Evolutionary conservation across 2,113 vertebrate species (phyloP).

Genomic region (Beaufortia kweichowensis): DNA sequence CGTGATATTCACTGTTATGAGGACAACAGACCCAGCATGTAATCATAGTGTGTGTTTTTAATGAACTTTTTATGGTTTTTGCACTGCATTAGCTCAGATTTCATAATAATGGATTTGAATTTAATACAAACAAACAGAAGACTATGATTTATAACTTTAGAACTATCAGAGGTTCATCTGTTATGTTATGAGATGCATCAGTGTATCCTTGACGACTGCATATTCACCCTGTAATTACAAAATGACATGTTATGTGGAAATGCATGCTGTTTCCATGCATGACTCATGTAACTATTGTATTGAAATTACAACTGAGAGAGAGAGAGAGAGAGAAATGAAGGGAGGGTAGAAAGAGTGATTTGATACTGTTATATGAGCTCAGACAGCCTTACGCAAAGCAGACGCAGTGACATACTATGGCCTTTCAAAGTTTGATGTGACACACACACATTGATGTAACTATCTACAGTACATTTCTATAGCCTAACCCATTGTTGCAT

Average conservation of each 20-base stretch:
- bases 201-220: constrained; percentile 20
- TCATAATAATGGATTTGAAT: neutral
- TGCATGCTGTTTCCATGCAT: constrained; percentile 46
- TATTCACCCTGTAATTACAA: constrained; percentile 25
- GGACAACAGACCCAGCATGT: neutral
- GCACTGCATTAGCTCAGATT: neutral
- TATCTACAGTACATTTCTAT: too few relatives aligned
- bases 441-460: too few relatives aligned
- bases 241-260: constrained; percentile 47
- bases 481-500: too few relatives aligned
- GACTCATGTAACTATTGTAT: constrained; percentile 1
- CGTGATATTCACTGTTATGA: neutral
- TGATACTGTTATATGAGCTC: constrained; percentile 21
- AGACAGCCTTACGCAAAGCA: neutral
- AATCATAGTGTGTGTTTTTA: neutral
- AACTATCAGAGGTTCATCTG: constrained; percentile 3
- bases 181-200: constrained; percentile 15
- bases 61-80: neutral
- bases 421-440: constrained; percentile 11
- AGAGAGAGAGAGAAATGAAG: neutral
- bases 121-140: neutral
- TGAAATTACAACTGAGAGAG: constrained; percentile 6
- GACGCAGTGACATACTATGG: constrained; percentile 20
- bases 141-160: neutral
- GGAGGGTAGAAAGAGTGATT: neutral